Base-by-base conservation (phyloP, 2,113 vertebrate species). In the Petrocephalus microphthalmus region DNA sequence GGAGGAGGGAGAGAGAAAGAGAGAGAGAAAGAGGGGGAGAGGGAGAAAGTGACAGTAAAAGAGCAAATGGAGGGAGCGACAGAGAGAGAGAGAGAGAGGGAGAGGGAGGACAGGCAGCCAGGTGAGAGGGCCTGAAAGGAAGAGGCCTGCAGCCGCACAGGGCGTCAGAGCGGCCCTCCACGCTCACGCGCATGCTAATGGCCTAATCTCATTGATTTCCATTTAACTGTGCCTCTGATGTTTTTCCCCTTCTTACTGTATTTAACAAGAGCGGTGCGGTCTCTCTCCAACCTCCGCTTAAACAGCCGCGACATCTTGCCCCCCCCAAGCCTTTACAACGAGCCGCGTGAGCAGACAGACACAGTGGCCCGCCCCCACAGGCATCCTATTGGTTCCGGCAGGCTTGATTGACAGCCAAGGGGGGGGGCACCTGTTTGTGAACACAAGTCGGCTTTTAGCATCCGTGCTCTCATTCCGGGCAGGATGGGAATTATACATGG, bases 151-250 rank as follows among this genome's bases (percentile, higher is more conserved):
- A 87, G 88, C 57, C 87, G 60, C 71, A 6, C 64, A 47, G 78
- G 71, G 87, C 56, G 53, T 85, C 78, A 89, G 87, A 89, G 83
- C 83, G 71, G 86, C 83, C 60, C 85, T 89, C 90, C 87, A 91
- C 94, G 94, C 94, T 94, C 93, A 94, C 93, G 93, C 93, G 89
- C 92, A 93, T 93, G 91, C 92, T 96, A 96, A 96, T 95, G 94
- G 93, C 93, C 92, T 95, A 95, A 96, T 95, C 94, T 93, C 94
- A 96, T 95, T 95, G 95, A 96, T 96, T 95, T 95, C 94, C 94
- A 95, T 95, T 96, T 95, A 96, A 93, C 92, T 90, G 90, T 90
- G 89, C 93, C 94, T 94, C 94, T 95, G 94, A 95, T 95, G 94
- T 95, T 96, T 95, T 95, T 96, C 95, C 60, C 54, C 33, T 45